Evolutionary conservation across 1,140 invertebrate species (phyloP).

Genomic region (Branchinecta lindahli): DNA sequence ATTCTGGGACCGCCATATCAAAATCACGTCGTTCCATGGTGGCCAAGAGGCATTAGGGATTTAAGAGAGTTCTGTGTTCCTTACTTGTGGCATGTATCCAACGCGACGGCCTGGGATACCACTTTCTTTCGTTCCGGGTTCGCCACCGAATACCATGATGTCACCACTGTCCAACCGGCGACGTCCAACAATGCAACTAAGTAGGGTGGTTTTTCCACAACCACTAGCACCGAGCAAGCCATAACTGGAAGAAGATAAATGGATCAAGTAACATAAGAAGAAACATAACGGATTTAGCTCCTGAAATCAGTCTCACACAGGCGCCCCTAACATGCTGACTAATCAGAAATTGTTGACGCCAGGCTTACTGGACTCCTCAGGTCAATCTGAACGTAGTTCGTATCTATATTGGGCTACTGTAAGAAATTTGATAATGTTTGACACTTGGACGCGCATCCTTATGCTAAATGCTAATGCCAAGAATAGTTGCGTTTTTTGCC

Average conservation of each 20-base stretch:
- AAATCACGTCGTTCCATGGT: too few species aligned
- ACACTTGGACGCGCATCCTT: too few species aligned
- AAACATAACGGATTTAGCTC: not conserved
- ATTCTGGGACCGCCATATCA: too few species aligned
- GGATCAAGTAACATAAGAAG: not conserved
- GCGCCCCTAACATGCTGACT: too few species aligned
- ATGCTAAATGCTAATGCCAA: too few species aligned
- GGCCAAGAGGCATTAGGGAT: too few species aligned
- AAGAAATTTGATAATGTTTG: too few species aligned
- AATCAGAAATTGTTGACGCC: too few species aligned
- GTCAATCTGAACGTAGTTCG: too few species aligned
- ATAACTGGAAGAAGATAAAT: slow-evolving; percentile 44
- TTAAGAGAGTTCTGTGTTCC: slow-evolving; percentile 14
- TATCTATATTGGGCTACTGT: too few species aligned
- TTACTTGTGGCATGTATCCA: slow-evolving; percentile 42
- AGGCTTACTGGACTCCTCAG: too few species aligned
- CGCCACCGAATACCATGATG: slow-evolving; percentile 68
- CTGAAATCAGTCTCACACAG: not conserved
- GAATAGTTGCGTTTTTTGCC: too few species aligned
- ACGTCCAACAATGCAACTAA: slow-evolving; percentile 72
- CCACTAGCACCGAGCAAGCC: slow-evolving; percentile 70
- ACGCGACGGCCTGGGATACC: slow-evolving; percentile 74
- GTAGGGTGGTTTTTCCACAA: slow-evolving; percentile 60
- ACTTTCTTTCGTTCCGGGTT: slow-evolving; percentile 49
- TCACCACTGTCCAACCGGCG: slow-evolving; percentile 62